These are phyloP conservation scores for Nymphalis polychloros DNA, from an alignment of 2,888 invertebrate genomes.

Conservation along the genomic window DNA sequence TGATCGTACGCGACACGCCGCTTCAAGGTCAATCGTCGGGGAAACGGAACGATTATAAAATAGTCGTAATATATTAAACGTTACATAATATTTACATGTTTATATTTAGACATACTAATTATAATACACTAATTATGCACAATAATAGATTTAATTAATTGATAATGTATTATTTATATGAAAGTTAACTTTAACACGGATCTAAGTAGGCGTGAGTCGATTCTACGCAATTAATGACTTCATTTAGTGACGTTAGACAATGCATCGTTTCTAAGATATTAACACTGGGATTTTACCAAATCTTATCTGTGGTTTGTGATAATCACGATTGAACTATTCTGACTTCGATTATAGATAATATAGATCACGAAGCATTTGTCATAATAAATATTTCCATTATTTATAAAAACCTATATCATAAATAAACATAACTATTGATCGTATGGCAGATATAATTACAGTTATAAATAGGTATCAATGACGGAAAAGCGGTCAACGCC, in stretches of 20 bases:
- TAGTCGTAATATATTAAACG: conserved; percentile 52
- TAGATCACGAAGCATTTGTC: conserved; percentile 9
- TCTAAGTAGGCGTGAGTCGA: conserved; percentile 30
- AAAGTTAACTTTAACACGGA: conserved; percentile 25
- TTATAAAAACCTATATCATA: not conserved
- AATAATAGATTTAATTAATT: not conserved
- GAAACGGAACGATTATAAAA: conserved; percentile 53
- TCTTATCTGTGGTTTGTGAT: conserved; percentile 29
- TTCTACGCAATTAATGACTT: conserved; percentile 40
- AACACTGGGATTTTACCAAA: conserved; percentile 40
- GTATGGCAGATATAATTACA: conserved; percentile 21
- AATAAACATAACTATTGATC: not conserved
- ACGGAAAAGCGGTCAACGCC: conserved; percentile 38
- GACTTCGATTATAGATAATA: conserved; percentile 6
- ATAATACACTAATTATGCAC: conserved; percentile 15
- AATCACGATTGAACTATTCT: conserved; percentile 35
- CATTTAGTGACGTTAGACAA: conserved; percentile 38
- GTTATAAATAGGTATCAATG: conserved; percentile 30
- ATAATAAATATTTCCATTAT: not conserved
- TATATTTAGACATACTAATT: conserved; percentile 29
- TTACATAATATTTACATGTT: conserved; percentile 48
- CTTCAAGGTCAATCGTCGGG: conserved; percentile 55
- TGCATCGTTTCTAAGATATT: conserved; percentile 35
- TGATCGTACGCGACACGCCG: conserved; percentile 40
- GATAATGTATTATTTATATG: not conserved